Evolutionary conservation across 1,140 invertebrate genomes (phyloP), one percentile per base, ranked within the genome.

Genomic region (Drosophila lini): DNA sequence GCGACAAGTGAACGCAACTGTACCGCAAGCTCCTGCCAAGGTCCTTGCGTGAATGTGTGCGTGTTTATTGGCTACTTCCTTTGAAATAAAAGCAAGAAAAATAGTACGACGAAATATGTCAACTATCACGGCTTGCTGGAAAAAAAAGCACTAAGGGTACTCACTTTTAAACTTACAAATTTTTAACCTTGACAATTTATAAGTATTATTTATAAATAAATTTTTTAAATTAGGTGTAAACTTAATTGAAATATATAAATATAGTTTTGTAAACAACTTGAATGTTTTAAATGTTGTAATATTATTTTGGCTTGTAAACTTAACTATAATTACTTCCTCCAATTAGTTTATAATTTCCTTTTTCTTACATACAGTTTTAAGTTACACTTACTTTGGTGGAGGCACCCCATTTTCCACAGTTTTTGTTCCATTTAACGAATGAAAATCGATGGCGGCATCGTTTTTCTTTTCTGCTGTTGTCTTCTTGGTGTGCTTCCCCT

Each of bases 401-500:
- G 7, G 6, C 56, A 55, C 19, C 61, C n/a, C 16, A 40, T 3
- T 25, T 38, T 42, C 10, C 10, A 16, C 28, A 60, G 19, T 63
- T 22, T 34, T 22, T 31, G 28, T 16, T 11, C 40, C 40, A 42
- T 41, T 56, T 50, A 52, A 47, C 5, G 69, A 52, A 88, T 80
- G 64, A 89, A 88, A 88, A 89, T 89, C 83, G 80, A 89, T 89
- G 63, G 34, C 50, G 48, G 44, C 74, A 73, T 64, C 65, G 60
- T 61, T 34, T 38, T 52, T 59, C 47, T 47, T 58, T n/a, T 42
- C 50, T 5, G 16, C 28, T 47, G 22, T 60, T 38, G 47, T 65
- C 50, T 79, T 70, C 45, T 50, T 76, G 61, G 32, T 86, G 65
- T 67, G 55, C 81, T 61, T 52, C 67, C 60, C 41, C 34, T 65